Conservation (phyloP, 1,140 invertebrate species). For the Pteromalus puparum region DNA sequence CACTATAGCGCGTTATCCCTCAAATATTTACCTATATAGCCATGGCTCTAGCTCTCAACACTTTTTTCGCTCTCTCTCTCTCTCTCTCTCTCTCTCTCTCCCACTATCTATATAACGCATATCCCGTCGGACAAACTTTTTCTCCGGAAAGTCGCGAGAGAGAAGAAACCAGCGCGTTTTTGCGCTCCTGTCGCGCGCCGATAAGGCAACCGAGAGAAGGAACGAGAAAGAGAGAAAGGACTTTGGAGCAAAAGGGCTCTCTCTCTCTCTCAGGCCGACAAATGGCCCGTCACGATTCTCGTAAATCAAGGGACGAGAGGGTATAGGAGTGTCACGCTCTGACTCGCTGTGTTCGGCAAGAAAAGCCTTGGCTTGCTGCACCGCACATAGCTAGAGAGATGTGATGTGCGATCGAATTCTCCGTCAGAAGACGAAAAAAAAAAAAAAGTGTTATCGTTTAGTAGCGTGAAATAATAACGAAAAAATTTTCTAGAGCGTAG, state of each 20-base stretch:
- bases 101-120: too few species aligned
- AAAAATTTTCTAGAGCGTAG: not conserved
- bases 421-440: not conserved
- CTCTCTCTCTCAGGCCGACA: constrained; percentile 59
- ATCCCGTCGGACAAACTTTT: constrained; percentile 9
- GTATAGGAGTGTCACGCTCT: constrained; percentile 37
- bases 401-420: constrained; percentile 54
- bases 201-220: constrained; percentile 68
- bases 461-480: not conserved
- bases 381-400: constrained; percentile 58
- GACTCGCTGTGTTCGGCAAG: constrained; percentile 44
- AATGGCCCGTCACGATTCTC: constrained; percentile 73
- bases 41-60: not conserved
- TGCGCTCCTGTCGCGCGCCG: constrained; percentile 62
- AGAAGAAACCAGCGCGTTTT: not conserved
- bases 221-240: constrained; percentile 61
- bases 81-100: not conserved
- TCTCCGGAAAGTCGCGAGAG: not conserved
- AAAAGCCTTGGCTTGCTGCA: constrained; percentile 13
- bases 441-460: not conserved
- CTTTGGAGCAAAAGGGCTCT: constrained; percentile 64
- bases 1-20: not conserved
- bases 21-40: not conserved
- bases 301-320: constrained; percentile 70
- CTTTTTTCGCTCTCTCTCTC: not conserved